Base-by-base conservation (phyloP, 1,140 invertebrate species). In the Argopecten irradians region DNA sequence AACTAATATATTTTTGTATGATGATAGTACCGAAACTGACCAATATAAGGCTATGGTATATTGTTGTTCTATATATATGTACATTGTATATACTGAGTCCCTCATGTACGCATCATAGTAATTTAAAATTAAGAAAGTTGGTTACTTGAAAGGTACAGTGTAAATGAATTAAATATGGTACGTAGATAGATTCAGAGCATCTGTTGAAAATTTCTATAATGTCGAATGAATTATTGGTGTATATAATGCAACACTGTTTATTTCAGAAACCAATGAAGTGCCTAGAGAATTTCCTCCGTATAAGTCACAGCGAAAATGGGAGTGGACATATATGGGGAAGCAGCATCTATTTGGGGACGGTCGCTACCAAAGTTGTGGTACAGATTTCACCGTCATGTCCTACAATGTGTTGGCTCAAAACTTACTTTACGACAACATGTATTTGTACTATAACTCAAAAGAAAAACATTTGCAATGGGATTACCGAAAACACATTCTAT, bases 331-430 rank as follows among this genome's bases (percentile, higher is more conserved):
- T 34, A 87, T 90, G 41, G 90, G 90, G 32, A 55, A 34, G 32
- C 22, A 86, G n/a, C 82, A 85, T 35, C n/a, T 86, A 22, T 16
- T 28, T 35, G 43, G 22, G 34, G 41, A 85, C 14, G 35, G 7
- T 36, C 41, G 43, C 22, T 33, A 41, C 11, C 82, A n/a, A n/a
- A n/a, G n/a, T n/a, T n/a, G 32, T 16, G 91, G 90, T 41, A 39
- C 93, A 46, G 89, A 93, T 83, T 93, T 95, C 71, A 91, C 89
- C 0, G 85, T 95, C 34, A 93, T 94, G 91, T 90, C 93, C 8
- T 99, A 98, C 94, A 99, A 99, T 95, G 97, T 99, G 43, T 95
- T 99, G 41, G 97, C 98, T 0, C 98, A 99, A 95, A 96, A 97
- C 90, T 95, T 99, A 36, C 90, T 99, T 55, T 96, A 97, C 92